Evolutionary conservation across 2,113 vertebrate genomes (phyloP).

Genomic region (Marmota monax): DNA sequence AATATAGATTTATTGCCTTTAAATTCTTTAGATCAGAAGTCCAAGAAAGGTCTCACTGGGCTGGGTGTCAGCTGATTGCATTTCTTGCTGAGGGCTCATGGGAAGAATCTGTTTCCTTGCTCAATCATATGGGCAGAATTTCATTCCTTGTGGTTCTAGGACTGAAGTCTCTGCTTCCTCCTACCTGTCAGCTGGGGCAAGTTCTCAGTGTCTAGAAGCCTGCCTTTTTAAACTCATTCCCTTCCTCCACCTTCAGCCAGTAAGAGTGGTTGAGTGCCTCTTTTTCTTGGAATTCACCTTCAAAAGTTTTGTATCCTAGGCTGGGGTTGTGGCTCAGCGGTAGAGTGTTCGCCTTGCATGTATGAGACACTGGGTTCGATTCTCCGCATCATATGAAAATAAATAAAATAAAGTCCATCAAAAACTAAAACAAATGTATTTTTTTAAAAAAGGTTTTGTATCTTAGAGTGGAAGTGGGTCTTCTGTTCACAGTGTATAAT

Average conservation of each 20-base stretch:
- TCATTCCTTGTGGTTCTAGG: neutral
- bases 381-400: no score
- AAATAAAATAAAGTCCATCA: no score
- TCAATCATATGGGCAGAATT: neutral
- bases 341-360: no score
- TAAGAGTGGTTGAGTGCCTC: neutral
- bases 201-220: neutral
- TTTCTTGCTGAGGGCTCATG: neutral
- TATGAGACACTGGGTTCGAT: no score
- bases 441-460: no score
- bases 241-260: neutral
- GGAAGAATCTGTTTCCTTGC: neutral
- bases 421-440: no score
- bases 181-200: neutral
- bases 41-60: neutral
- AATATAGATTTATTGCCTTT: neutral
- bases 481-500: neutral
- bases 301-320: neutral
- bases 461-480: neutral
- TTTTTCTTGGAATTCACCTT: neutral
- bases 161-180: neutral
- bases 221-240: neutral
- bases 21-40: neutral
- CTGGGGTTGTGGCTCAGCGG: no score
- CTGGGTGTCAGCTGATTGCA: no score